Conservation (phyloP, 92 coral and sea anemone species). For the Hydrozoanthus gracilis region DNA sequence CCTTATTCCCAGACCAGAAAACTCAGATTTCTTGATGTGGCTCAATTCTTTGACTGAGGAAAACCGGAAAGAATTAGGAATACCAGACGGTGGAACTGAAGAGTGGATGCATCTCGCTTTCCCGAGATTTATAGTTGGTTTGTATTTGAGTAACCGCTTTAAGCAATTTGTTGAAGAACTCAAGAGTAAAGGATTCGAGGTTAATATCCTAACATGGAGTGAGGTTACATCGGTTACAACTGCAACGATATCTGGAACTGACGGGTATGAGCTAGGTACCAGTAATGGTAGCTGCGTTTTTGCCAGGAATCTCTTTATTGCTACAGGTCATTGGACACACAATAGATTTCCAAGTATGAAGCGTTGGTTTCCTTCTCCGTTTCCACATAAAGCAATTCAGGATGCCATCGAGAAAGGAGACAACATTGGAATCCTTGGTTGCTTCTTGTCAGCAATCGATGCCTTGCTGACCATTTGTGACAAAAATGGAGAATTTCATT, state of each 20-base stretch:
- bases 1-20: conserved; percentile 47
- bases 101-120: conserved; percentile 51
- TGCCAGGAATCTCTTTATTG: conserved; percentile 37
- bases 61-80: conserved; percentile 33
- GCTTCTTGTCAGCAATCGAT: conserved; percentile 54
- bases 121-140: conserved; percentile 56
- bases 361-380: conserved; percentile 55
- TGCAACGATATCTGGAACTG: not conserved
- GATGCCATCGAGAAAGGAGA: conserved; percentile 16
- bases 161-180: conserved; percentile 48
- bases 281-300: not conserved
- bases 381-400: conserved; percentile 40
- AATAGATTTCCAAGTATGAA: conserved; percentile 53
- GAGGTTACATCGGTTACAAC: conserved; percentile 30
- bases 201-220: conserved; percentile 25
- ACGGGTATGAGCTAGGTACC: conserved; percentile 39
- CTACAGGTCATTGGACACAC: conserved; percentile 59
- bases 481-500: conserved; percentile 40
- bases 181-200: conserved; percentile 42
- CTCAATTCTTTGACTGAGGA: conserved; percentile 46
- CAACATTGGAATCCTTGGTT: conserved; percentile 53
- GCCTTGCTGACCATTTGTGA: conserved; percentile 43
- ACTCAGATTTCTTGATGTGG: conserved; percentile 51
- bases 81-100: conserved; percentile 35
- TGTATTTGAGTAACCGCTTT: conserved; percentile 59